Conservation (phyloP, 2,888 invertebrate genomes). For the Trilocha varians region DNA sequence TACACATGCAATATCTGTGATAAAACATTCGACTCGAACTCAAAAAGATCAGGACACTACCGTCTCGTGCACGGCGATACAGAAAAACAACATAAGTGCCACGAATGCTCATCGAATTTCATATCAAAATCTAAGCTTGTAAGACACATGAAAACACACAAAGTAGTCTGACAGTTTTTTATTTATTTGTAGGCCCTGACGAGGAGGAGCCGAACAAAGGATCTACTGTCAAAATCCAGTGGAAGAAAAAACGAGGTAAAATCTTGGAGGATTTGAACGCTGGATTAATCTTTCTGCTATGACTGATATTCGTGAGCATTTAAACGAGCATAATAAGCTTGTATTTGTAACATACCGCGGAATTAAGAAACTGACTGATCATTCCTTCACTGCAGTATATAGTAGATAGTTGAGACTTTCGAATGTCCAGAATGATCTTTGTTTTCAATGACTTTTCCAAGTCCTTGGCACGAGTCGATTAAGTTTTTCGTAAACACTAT, state of each 20-base stretch:
- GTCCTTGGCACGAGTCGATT: too few species aligned
- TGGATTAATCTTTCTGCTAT: constrained; percentile 35
- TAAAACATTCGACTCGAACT: constrained; percentile 41
- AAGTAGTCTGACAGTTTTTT: constrained; percentile 6
- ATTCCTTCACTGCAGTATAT: too few species aligned
- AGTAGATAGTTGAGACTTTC: too few species aligned
- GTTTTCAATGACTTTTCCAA: too few species aligned
- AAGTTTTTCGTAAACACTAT: too few species aligned
- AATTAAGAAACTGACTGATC: constrained; percentile 33
- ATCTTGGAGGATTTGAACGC: constrained; percentile 39
- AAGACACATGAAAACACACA: constrained; percentile 38
- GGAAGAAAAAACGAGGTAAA: constrained; percentile 35
- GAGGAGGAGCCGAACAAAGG: constrained; percentile 11
- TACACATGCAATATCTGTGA: constrained; percentile 42
- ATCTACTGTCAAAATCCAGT: constrained; percentile 21
- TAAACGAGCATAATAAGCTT: constrained; percentile 28
- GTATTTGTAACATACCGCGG: constrained; percentile 27
- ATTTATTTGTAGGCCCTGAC: constrained; percentile 32
- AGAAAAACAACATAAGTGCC: constrained; percentile 32
- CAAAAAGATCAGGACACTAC: constrained; percentile 45
- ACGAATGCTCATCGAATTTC: constrained; percentile 35
- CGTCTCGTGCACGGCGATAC: constrained; percentile 32
- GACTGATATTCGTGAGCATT: constrained; percentile 32
- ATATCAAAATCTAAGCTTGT: constrained; percentile 36
- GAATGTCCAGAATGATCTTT: too few species aligned